Evolutionary conservation across 2,888 invertebrate species (phyloP), one percentile per base, ranked within the genome.

Genomic region (Oligia fasciuncula): DNA sequence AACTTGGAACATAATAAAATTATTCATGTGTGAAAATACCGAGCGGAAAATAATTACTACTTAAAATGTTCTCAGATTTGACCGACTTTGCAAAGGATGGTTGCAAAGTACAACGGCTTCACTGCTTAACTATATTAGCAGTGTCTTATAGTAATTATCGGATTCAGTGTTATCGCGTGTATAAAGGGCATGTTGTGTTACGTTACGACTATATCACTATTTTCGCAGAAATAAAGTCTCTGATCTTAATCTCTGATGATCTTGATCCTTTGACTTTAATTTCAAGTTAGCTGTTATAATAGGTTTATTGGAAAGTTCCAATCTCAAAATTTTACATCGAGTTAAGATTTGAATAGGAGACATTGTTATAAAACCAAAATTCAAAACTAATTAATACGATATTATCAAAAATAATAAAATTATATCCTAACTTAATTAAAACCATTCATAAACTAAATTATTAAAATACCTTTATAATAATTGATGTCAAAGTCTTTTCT

Each of bases 11-110:
- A 1, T 57, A 29, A 29, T 29, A 29, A 57, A 5, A 40, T 40
- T 40, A 40, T 40, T 14, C 8, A 17, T 76, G 13, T 75, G 6
- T 43, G 5, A 46, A 46, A 65, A 35, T 5, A 17, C 9, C 9
- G 4, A 17, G 19, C 6, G n/a, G 3, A 72, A 4, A 46, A 35
- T 43, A 43, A 49, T n/a, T 19, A 17, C 0, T 6, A 49, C 19
- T 75, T 17, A 4, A 4, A 74, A 76, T 73, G 17, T 65, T 51
- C 76, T 74, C 29, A 11, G 29, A 70, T 70, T 57, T 23, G 14
- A 4, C 3, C n/a, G 9, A 51, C 13, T 51, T 51, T 51, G 13
- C 67, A 51, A 49, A 49, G 5, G 2, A 9, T 62, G 14, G 13
- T 69, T n/a, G n/a, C 0, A 35, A 49, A 49, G 29, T 23, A 35